A percentile compares a stretch with the other conserved stretches of the same genome.
These are phyloP conservation scores for Oryzaephilus surinamensis DNA, from an alignment of 1,140 invertebrate genomes.

Conservation along the genomic window DNA sequence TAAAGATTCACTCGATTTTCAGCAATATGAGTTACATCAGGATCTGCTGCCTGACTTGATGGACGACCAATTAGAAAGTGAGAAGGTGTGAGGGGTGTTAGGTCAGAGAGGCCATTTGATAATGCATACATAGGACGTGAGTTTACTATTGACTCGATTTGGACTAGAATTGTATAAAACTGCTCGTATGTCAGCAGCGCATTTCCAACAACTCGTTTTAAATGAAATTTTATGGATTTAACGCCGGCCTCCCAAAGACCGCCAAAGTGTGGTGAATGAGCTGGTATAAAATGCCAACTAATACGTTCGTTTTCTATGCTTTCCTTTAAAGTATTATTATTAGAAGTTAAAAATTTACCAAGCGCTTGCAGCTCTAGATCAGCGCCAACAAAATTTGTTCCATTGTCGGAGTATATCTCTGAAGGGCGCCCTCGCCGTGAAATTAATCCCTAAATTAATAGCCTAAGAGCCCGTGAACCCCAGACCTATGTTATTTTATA, in stretches of 20 bases:
- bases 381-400: constrained; percentile 10
- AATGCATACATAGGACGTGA: too few relatives aligned
- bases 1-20: constrained; percentile 9
- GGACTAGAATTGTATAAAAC: constrained; percentile 1
- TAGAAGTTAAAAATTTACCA: background rate
- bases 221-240: constrained; percentile 33
- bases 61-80: constrained; percentile 31
- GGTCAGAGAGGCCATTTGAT: too few relatives aligned
- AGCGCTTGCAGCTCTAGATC: constrained; percentile 5
- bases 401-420: constrained; percentile 14
- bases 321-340: background rate
- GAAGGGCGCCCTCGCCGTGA: constrained; percentile 7
- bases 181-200: constrained; percentile 7
- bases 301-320: background rate
- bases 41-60: constrained; percentile 14
- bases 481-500: too few relatives aligned
- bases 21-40: constrained; percentile 2
- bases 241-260: constrained; percentile 36
- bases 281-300: constrained; percentile 34
- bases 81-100: constrained; percentile 24
- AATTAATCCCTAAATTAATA: too few relatives aligned
- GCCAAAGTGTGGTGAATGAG: constrained; percentile 36
- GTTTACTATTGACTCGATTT: background rate
- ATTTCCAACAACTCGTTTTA: constrained; percentile 14
- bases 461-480: too few relatives aligned